A percentile compares a stretch with the other conserved stretches of the same genome.
Evolutionary conservation across 2,797 vertebrate genomes (phyloP).

Genomic region (Gadopsis marmoratus): DNA sequence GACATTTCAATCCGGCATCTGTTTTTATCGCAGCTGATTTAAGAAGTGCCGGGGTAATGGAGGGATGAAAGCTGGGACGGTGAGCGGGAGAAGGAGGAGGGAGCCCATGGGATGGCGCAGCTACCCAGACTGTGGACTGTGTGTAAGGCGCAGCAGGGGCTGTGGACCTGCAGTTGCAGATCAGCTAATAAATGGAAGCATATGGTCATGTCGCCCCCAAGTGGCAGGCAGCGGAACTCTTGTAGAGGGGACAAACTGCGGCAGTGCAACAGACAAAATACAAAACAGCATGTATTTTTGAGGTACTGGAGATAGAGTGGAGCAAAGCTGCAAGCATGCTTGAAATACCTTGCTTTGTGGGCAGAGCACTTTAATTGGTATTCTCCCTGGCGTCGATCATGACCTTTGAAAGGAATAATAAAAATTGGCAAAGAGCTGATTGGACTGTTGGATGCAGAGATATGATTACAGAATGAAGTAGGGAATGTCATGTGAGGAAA

Average conservation of each 20-base stretch:
- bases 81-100: constrained; percentile 28
- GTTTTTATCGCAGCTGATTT: constrained; percentile 87
- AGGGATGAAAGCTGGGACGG: constrained; percentile 48
- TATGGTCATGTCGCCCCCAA: constrained; percentile 83
- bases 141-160: constrained; percentile 56
- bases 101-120: constrained; percentile 47
- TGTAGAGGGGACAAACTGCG: constrained; percentile 60
- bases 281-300: constrained; percentile 28
- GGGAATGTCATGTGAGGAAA: constrained; percentile 26
- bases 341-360: constrained; percentile 10
- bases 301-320: constrained; percentile 16
- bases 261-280: constrained; percentile 59
- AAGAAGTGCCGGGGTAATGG: constrained; percentile 72
- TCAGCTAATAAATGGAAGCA: constrained; percentile 37
- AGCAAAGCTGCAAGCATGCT: constrained; percentile 8
- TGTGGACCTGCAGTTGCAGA: constrained; percentile 60
- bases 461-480: constrained; percentile 30
- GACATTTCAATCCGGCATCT: constrained; percentile 88
- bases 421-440: constrained; percentile 29
- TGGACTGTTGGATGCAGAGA: constrained; percentile 31
- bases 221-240: constrained; percentile 71
- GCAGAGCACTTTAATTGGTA: not conserved
- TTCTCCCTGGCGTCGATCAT: constrained; percentile 4
- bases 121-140: constrained; percentile 49
- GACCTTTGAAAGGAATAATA: constrained; percentile 45